Conservation (phyloP, 2,888 invertebrate genomes). For the Rotaria magnacalcarata region DNA sequence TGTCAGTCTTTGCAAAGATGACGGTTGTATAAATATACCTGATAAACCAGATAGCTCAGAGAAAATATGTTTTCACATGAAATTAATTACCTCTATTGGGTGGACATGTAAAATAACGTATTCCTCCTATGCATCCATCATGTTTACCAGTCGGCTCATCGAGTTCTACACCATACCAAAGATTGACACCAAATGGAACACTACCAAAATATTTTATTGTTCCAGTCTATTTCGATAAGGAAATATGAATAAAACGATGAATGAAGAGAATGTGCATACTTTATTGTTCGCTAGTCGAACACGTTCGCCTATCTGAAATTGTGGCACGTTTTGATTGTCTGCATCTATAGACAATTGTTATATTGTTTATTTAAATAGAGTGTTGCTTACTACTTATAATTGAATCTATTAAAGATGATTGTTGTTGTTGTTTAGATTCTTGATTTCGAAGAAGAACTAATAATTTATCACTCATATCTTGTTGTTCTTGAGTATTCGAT, state of each 20-base stretch:
- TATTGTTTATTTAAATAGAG: no score
- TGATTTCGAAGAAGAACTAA: not conserved
- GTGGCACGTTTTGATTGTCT: not conserved
- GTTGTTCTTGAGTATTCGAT: slow-evolving; percentile 51
- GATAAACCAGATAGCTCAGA: not conserved
- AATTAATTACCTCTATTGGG: slow-evolving; percentile 57
- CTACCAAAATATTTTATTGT: slow-evolving; percentile 60
- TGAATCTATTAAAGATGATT: slow-evolving; percentile 28
- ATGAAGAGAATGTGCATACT: not conserved
- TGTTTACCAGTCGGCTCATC: slow-evolving; percentile 62
- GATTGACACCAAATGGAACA: slow-evolving; percentile 61
- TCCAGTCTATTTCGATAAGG: slow-evolving; percentile 48
- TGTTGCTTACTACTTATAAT: not conserved
- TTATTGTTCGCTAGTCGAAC: not conserved
- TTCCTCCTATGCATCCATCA: slow-evolving; percentile 61
- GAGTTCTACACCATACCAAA: slow-evolving; percentile 63
- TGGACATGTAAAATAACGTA: slow-evolving; percentile 60
- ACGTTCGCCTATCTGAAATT: not conserved
- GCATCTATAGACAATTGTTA: not conserved
- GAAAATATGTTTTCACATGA: not conserved
- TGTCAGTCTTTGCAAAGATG: slow-evolving; percentile 5
- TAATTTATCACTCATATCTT: slow-evolving; percentile 47
- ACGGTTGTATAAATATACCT: not conserved
- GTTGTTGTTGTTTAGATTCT: not conserved
- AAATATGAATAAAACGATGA: not conserved